phyloP scores from a whole-genome alignment of 2,888 invertebrate genomes.

The Chymomyza amoena region DNA sequence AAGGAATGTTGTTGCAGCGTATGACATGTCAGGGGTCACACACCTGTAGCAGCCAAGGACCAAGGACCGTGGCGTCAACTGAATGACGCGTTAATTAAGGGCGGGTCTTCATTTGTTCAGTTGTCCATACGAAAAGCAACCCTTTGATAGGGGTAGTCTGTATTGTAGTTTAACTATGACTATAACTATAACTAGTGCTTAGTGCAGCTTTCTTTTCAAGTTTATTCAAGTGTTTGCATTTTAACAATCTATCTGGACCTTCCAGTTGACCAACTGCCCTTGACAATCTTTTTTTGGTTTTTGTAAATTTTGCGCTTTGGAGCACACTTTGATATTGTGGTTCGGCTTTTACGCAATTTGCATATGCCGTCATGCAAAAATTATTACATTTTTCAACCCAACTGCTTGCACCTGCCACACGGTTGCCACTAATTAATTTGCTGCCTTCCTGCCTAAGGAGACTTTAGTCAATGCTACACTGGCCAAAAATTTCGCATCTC shows the following conservation, averaged over 20 bases:
- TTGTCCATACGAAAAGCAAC: conserved; percentile 21
- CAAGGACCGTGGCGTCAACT: background rate
- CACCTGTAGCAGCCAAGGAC: background rate
- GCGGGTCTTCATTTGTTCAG: too few relatives aligned
- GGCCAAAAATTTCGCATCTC: background rate
- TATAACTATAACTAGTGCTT: background rate
- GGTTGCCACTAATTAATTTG: conserved; percentile 62
- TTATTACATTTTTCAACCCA: conserved; percentile 51
- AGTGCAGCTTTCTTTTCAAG: conserved; percentile 19
- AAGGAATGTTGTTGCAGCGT: conserved; percentile 58
- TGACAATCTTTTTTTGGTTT: conserved; percentile 46
- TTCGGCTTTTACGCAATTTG: conserved; percentile 47
- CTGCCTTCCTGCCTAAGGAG: background rate
- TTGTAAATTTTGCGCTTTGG: conserved; percentile 36
- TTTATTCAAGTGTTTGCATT: conserved; percentile 66
- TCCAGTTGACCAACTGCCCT: conserved; percentile 68
- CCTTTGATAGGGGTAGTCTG: conserved; percentile 22
- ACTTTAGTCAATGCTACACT: background rate
- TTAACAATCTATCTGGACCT: conserved; percentile 55
- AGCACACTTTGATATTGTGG: conserved; percentile 61
- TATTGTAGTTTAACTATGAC: background rate
- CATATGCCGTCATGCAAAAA: conserved; percentile 72
- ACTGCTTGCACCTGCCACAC: conserved; percentile 7
- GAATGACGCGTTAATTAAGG: conserved; percentile 3
- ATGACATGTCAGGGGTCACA: conserved; percentile 40